phyloP scores from a whole-genome alignment of 1,140 invertebrate species.

The Uloborus diversus region DNA sequence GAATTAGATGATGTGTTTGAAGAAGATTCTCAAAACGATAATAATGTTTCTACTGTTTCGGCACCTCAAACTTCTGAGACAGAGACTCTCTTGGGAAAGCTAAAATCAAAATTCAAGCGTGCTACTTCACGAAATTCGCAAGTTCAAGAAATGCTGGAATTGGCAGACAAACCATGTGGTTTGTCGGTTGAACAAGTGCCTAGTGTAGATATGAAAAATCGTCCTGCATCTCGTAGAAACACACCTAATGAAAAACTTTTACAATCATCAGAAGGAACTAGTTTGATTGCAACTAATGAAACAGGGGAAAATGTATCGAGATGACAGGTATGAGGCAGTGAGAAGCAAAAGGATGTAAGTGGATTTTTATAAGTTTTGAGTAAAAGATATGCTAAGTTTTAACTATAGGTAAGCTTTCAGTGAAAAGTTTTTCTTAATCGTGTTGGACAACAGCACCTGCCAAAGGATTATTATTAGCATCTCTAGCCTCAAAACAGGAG shows the following conservation, averaged over 20 bases:
- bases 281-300: neutral
- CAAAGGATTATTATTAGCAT: neutral
- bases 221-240: neutral
- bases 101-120: conserved; percentile 11
- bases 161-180: neutral
- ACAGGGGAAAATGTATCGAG: conserved; percentile 34
- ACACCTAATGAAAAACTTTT: neutral
- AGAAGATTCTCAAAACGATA: neutral
- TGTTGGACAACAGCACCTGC: neutral
- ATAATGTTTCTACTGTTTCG: neutral
- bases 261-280: neutral
- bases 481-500: too few relatives aligned
- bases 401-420: neutral
- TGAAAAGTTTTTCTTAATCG: too few relatives aligned
- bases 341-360: too few relatives aligned
- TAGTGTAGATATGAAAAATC: neutral
- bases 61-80: neutral
- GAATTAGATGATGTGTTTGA: conserved; percentile 19
- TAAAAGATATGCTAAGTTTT: too few relatives aligned
- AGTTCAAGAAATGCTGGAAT: neutral
- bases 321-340: too few relatives aligned
- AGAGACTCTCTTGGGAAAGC: neutral
- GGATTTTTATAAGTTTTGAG: too few relatives aligned
- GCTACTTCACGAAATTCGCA: neutral
- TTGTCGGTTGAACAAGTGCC: neutral